Evolutionary conservation across 1,140 invertebrate genomes (phyloP), one percentile per base, ranked within the genome.

Genomic region (Brachionus sp.): DNA sequence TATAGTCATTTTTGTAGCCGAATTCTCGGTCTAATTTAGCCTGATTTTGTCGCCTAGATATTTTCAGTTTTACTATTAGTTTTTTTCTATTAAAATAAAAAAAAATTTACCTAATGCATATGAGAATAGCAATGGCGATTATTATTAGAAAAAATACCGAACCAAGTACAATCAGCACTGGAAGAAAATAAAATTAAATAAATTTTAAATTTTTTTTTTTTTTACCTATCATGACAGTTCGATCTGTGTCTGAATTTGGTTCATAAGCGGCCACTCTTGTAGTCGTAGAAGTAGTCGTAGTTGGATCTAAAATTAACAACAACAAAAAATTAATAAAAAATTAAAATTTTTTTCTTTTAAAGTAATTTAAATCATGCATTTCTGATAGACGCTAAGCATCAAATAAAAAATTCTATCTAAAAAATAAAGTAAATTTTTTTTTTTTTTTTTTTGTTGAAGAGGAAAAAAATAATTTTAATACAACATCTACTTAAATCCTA

Each of bases 221-320:
- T 35, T 29, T 80, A 80, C 77, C 62, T 10, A 80, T 80, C 77
- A 80, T 80, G 9, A 80, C 62, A 57, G 77, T 80, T 35, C 77
- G 29, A 53, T 80, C 77, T 1, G 77, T 80, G 7, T 57, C 50
- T 5, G 50, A 57, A 50, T 62, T 80, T 35, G 19, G 16, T 5
- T 37, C 77, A 64, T 66, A 62, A 0, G 35, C 16, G 33, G 53
- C 77, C 33, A 66, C 35, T 66, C 25, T 57, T 1, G 50, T 80
- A 25, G 77, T 80, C 1, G 77, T 80, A 42, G 13, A n/a, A 19
- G 77, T 39, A 33, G 35, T 44, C 25, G 77, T 62, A 62, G 35
- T 37, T 13, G 77, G 77, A 62, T 66, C 62, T 66, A 46, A 46
- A 46, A 75, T 3, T 3, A 46, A 25, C 0, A 25, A 0, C n/a